Evolutionary conservation across 2,113 vertebrate genomes (phyloP).

Genomic region (Haemorhous mexicanus): DNA sequence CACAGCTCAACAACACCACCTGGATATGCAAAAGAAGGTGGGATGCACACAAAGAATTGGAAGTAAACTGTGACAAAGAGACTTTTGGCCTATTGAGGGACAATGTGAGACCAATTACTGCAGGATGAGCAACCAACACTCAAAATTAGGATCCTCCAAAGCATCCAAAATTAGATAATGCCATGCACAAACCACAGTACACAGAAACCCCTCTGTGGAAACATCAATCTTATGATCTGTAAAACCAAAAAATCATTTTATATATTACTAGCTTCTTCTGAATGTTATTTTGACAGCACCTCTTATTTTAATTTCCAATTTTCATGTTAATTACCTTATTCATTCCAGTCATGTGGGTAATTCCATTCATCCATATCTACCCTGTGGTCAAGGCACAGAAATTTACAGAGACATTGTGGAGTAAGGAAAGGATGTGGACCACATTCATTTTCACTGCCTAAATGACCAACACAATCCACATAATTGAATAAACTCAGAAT

Average conservation of each 20-base stretch:
- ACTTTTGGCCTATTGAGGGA: background rate
- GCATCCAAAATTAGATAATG: background rate
- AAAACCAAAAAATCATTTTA: background rate
- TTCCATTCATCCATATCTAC: background rate
- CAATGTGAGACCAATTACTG: background rate
- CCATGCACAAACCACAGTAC: background rate
- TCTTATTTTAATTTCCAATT: background rate
- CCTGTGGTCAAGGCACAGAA: background rate
- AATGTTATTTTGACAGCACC: background rate
- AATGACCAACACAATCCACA: background rate
- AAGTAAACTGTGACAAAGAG: background rate
- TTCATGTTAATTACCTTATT: background rate
- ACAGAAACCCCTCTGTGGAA: background rate
- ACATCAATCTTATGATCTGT: background rate
- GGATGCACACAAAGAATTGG: background rate
- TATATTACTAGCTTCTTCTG: background rate
- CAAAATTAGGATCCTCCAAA: background rate
- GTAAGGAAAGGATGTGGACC: background rate
- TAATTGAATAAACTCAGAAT: background rate
- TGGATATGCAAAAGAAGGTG: background rate
- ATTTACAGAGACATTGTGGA: background rate
- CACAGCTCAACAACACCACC: accelerated
- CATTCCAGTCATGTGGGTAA: background rate
- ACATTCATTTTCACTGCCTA: background rate
- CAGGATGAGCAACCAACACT: background rate